These are phyloP conservation scores for Aporrectodea caliginosa DNA, from an alignment of 1,140 invertebrate genomes.

Conservation along the genomic window DNA sequence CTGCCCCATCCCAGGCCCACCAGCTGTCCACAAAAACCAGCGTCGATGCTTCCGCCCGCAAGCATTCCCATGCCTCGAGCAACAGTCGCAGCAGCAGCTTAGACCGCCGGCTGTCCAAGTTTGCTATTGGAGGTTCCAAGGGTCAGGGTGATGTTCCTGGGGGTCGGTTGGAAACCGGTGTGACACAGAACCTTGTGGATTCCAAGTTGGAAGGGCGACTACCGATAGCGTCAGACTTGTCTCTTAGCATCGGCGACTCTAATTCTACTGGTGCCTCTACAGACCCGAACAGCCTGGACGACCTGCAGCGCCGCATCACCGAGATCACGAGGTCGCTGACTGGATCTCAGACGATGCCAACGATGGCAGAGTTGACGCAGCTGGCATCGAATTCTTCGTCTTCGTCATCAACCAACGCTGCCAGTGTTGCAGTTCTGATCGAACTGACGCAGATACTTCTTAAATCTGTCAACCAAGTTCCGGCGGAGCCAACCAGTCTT, in stretches of 20 bases:
- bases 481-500: not conserved
- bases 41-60: not conserved
- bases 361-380: not conserved
- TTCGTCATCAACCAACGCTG: not conserved
- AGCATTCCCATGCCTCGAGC: not conserved
- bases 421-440: not conserved
- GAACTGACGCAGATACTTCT: not conserved
- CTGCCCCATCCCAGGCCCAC: not conserved
- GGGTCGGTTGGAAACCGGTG: no score
- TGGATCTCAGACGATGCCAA: not conserved
- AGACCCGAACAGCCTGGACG: not conserved
- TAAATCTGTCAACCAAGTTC: not conserved
- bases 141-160: not conserved
- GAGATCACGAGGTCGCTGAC: not conserved
- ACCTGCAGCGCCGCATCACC: not conserved
- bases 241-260: not conserved
- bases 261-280: not conserved
- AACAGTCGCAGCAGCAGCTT: not conserved
- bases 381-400: not conserved
- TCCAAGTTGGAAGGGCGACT: not conserved
- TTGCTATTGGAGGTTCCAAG: not conserved
- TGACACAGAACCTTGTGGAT: not conserved
- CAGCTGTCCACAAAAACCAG: not conserved
- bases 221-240: not conserved
- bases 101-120: not conserved